Evolutionary conservation across 2,113 vertebrate species (phyloP), one percentile per base, ranked within the genome.

Genomic region (Ovibos moschatus): DNA sequence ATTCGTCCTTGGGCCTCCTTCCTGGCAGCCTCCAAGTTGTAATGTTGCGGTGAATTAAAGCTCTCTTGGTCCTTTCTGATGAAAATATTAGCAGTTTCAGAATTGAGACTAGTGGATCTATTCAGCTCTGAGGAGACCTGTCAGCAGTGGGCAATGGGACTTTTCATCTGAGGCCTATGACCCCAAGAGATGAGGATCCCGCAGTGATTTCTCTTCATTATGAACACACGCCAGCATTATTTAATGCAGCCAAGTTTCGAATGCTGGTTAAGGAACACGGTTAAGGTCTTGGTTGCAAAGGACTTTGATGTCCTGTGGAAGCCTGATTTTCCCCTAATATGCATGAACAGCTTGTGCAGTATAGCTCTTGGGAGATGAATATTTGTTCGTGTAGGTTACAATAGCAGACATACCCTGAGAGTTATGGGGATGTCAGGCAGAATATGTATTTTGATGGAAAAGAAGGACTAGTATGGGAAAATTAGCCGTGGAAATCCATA

Each of bases 251-350:
- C 62, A 62, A 47, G 86, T 92, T 97, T 85, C 45, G 3, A 82
- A 78, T 97, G 97, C 93, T 67, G 47, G 53, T 78, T 76, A 74
- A 92, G 81, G 96, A 97, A 81, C 92, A 79, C 62, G 23, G 95
- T 96, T 93, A 91, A 96, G 96, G 97, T 98, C 95, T 89, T 96
- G 93, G 97, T 96, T 95, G 97, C 87, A 97, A 92, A 96, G 96
- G 97, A 96, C 98, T 97, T 98, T 96, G 97, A 98, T 97, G 97
- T 98, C 96, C 83, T 95, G 88, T 64, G 55, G 96, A 95, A 96
- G 94, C 93, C 96, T 81, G 96, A 97, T 97, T 98, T 98, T 67
- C 91, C 58, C 71, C 74, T 98, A 98, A 97, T 90, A 95, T 15
- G 94, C 91, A 83, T 98, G 98, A 95, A 97, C 81, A 95, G 50